A percentile compares a stretch with the other conserved stretches of the same genome.
phyloP scores from a whole-genome alignment of 2,888 invertebrate genomes.

The Orthonevra nobilis region DNA sequence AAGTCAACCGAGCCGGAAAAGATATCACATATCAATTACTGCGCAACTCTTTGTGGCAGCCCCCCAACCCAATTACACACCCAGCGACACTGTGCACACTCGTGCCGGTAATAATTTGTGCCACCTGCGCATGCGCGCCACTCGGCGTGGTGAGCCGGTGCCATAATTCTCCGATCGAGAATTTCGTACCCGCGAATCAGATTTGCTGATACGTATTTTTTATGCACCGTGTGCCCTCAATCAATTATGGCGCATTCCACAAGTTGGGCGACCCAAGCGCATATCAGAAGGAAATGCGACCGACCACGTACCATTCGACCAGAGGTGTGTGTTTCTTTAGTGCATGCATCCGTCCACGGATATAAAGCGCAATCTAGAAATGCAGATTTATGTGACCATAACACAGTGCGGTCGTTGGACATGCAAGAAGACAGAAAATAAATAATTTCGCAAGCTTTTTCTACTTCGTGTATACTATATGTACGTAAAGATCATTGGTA shows the following conservation, averaged over 20 bases:
- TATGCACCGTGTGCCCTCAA: slow-evolving; percentile 56
- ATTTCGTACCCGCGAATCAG: slow-evolving; percentile 22
- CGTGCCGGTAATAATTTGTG: slow-evolving; percentile 51
- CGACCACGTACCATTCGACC: slow-evolving; percentile 27
- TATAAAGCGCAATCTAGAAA: slow-evolving; percentile 36
- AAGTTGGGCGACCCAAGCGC: slow-evolving; percentile 26
- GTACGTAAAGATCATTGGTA: too few relatives aligned
- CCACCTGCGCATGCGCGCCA: slow-evolving; percentile 66
- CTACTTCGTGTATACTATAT: too few relatives aligned
- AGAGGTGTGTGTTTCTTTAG: slow-evolving; percentile 3
- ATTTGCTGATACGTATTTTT: slow-evolving; percentile 38
- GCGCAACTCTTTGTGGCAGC: slow-evolving; percentile 40
- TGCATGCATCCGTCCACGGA: slow-evolving; percentile 34
- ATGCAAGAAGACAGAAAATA: too few relatives aligned
- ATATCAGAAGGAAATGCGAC: slow-evolving; percentile 45
- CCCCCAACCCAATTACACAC: slow-evolving; percentile 65
- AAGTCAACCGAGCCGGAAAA: slow-evolving; percentile 64
- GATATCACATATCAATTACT: slow-evolving; percentile 45
- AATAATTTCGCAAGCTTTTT: too few relatives aligned
- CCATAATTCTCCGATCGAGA: slow-evolving; percentile 41
- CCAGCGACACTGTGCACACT: slow-evolving; percentile 46
- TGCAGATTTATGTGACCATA: slow-evolving; percentile 6
- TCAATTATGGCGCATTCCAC: slow-evolving; percentile 66
- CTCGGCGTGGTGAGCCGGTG: slow-evolving; percentile 41
- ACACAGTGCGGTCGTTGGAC: slow-evolving; percentile 1